phyloP scores from a whole-genome alignment of 2,888 invertebrate species.

The Theodoxus fluviatilis region DNA sequence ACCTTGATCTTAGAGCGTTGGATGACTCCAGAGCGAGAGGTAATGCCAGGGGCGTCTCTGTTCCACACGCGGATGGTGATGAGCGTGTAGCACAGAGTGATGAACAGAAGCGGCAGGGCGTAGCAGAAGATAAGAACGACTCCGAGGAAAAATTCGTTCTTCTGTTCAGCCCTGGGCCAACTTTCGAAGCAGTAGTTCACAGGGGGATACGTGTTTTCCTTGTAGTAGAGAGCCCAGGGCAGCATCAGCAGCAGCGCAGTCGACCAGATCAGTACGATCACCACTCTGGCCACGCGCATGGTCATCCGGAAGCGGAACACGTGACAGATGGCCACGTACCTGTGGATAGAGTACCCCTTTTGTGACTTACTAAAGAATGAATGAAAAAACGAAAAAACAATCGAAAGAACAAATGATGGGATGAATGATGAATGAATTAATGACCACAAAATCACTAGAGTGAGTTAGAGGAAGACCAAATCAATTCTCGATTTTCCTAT shows the following conservation, averaged over 20 bases:
- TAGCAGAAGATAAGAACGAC: slow-evolving; percentile 88
- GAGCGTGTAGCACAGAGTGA: slow-evolving; percentile 87
- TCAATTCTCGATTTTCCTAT: too few species aligned
- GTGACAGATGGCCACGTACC: slow-evolving; percentile 96
- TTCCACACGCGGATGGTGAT: slow-evolving; percentile 91
- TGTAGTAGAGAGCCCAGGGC: slow-evolving; percentile 91
- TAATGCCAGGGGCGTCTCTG: slow-evolving; percentile 85
- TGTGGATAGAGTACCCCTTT: too few species aligned
- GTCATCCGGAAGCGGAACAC: slow-evolving; percentile 90
- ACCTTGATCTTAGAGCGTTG: slow-evolving; percentile 88
- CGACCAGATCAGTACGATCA: slow-evolving; percentile 90
- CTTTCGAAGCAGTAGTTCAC: slow-evolving; percentile 60
- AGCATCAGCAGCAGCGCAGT: slow-evolving; percentile 83
- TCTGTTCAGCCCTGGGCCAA: slow-evolving; percentile 85
- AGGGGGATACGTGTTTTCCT: too few species aligned
- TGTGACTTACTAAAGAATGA: background rate
- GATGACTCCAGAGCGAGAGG: slow-evolving; percentile 66
- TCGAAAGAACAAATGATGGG: too few species aligned
- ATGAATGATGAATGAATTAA: too few species aligned
- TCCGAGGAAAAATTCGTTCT: slow-evolving; percentile 83
- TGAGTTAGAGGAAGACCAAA: too few species aligned
- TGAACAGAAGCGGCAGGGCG: slow-evolving; percentile 86
- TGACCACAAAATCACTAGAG: too few species aligned
- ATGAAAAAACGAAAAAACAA: too few species aligned
- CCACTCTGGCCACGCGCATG: slow-evolving; percentile 82